phyloP scores from a whole-genome alignment of 2,888 invertebrate species.

The Arctia plantaginis region DNA sequence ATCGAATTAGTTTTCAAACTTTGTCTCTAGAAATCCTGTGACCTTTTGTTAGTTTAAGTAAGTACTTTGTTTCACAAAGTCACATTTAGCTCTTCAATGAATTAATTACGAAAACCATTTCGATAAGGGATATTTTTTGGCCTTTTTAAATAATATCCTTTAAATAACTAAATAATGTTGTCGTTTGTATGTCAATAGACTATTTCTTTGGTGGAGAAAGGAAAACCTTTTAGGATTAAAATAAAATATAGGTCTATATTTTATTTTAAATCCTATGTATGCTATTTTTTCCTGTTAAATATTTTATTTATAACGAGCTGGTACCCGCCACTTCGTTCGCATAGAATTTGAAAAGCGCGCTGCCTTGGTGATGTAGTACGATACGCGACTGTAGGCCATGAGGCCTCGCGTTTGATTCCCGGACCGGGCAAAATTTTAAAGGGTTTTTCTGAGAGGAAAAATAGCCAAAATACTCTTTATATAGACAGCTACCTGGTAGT shows the following conservation, averaged over 20 bases:
- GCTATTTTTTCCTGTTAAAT: not conserved
- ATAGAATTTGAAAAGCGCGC: no score
- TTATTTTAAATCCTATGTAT: not conserved
- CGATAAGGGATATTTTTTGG: not conserved
- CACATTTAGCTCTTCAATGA: not conserved
- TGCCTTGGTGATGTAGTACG: no score
- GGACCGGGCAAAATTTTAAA: no score
- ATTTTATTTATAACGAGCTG: no score
- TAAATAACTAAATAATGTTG: not conserved
- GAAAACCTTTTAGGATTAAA: no score
- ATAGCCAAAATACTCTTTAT: no score
- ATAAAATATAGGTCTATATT: no score
- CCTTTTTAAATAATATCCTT: not conserved
- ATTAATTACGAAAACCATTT: not conserved
- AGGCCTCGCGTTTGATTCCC: no score
- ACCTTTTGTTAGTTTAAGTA: not conserved
- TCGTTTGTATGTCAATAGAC: not conserved
- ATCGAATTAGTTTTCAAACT: constrained; percentile 1
- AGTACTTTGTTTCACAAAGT: not conserved
- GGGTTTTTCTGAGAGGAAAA: no score
- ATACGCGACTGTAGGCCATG: no score
- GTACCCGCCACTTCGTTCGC: no score
- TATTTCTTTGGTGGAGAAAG: not conserved
- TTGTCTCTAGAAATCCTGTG: not conserved
- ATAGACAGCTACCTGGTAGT: no score